These are phyloP conservation scores for Musca domestica DNA, from an alignment of 1,140 invertebrate genomes.

Conservation along the genomic window DNA sequence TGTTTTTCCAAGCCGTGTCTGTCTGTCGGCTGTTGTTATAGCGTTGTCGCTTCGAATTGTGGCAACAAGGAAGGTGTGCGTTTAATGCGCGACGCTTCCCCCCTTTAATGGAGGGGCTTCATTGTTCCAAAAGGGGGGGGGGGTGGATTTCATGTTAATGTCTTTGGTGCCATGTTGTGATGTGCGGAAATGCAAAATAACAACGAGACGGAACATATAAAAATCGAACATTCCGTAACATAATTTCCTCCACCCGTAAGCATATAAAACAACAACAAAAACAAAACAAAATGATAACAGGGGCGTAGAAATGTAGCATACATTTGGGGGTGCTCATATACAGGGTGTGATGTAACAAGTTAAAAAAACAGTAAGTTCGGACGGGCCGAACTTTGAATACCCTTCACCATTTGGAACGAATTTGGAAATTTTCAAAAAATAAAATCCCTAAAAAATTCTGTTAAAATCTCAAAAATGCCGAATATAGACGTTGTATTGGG, in stretches of 20 bases:
- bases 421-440: no score
- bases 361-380: no score
- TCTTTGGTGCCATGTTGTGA: slow-evolving; percentile 45
- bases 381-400: no score
- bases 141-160: slow-evolving; percentile 36
- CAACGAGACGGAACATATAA: no score
- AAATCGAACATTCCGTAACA: slow-evolving; percentile 13
- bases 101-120: not conserved
- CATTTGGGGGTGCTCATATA: no score
- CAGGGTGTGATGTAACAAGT: no score
- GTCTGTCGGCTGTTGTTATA: not conserved
- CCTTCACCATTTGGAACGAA: no score
- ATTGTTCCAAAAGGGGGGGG: not conserved
- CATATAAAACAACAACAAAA: not conserved
- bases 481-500: no score
- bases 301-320: no score
- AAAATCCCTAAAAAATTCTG: no score
- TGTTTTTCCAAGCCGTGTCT: slow-evolving; percentile 5
- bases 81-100: not conserved
- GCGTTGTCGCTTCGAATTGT: not conserved
- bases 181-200: not conserved
- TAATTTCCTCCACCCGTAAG: not conserved
- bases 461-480: no score
- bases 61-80: not conserved
- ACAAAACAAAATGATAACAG: no score